Evolutionary conservation across 1,140 invertebrate species (phyloP), one percentile per base, ranked within the genome.

Genomic region (Heliconius himera): DNA sequence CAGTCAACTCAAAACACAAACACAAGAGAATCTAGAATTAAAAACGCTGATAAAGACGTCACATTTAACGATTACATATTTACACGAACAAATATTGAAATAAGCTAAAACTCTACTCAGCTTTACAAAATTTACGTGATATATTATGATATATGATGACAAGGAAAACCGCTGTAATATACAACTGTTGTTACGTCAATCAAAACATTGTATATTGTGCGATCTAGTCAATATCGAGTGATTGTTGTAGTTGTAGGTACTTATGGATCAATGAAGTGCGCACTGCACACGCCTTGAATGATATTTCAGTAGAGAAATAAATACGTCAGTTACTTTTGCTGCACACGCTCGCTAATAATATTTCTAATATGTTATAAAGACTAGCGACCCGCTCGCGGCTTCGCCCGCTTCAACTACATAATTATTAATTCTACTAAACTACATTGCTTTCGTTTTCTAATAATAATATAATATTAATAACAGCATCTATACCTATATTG

Each of bases 221-320:
- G 60, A 29, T 79, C 60, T 75, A 79, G 56, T 79, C 77, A 74
- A 79, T 74, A 46, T 79, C 71, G 73, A 79, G 29, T 71, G 41
- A 79, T 70, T 56, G 73, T 76, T 26, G 74, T 20, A 46, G 6
- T 76, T 26, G 56, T 20, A 46, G 33, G 33, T 36, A 36, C 41
- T 46, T 46, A 46, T 46, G 66, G 33, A 71, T 79, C 66, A 74
- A 79, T 79, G 78, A 79, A 75, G 73, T 75, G 60, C 73, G 73
- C 73, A 46, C 16, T 75, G 60, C 73, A 73, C 73, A 46, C 16
- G 13, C 41, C 41, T 26, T 60, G 51, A n/a, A 73, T 51, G 73
- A 41, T 79, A 79, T 79, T 75, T 79, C 66, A 75, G 78, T 75
- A 79, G 29, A 73, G 60, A n/a, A n/a, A n/a, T n/a, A 11, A 20